phyloP scores from a whole-genome alignment of 2,797 vertebrate species.

The Odontamblyopus lacepedii region DNA sequence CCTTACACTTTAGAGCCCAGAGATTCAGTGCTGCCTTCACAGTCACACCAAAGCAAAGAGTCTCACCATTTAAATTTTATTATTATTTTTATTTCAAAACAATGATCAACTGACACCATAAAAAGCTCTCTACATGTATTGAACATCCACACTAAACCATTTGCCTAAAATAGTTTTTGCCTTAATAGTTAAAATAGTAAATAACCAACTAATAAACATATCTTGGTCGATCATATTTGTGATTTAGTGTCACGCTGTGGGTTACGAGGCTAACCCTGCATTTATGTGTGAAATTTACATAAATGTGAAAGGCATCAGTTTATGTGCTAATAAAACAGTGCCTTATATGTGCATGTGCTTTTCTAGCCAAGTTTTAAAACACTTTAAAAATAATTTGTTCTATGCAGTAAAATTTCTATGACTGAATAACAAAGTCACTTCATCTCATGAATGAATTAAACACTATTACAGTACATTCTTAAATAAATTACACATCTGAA shows the following conservation, averaged over 20 bases:
- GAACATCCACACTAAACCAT: not conserved
- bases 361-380: not conserved
- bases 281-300: not conserved
- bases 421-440: not conserved
- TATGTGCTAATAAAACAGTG: constrained; percentile 1
- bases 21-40: no score
- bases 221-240: not conserved
- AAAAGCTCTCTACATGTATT: not conserved
- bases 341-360: constrained; percentile 1
- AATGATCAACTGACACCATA: not conserved
- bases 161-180: no score
- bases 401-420: not conserved
- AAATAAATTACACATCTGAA: not conserved
- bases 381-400: not conserved
- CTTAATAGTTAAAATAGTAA: no score
- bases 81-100: no score
- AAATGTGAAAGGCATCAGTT: not conserved
- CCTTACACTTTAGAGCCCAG: no score
- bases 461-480: not conserved
- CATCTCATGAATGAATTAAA: not conserved
- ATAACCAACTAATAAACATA: constrained; percentile 2
- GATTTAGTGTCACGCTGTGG: not conserved
- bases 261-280: not conserved
- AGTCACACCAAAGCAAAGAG: no score
- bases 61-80: no score